phyloP scores from a whole-genome alignment of 2,888 invertebrate genomes.

The Scaptomyza caliginosa region DNA sequence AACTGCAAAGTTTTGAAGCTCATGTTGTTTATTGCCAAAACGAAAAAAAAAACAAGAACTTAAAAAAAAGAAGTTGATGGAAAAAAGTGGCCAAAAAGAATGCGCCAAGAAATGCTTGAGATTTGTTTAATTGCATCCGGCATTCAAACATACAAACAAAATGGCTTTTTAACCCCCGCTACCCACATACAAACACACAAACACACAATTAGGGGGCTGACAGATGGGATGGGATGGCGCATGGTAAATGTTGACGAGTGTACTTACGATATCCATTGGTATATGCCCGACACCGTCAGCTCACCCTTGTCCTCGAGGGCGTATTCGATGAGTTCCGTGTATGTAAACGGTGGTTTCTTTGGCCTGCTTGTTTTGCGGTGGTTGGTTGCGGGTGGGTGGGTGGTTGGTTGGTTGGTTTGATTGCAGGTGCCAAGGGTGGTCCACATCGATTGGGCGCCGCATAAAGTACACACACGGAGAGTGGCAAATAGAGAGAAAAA shows the following conservation, averaged over 20 bases:
- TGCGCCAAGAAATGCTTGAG: slow-evolving; percentile 63
- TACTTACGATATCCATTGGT: slow-evolving; percentile 97
- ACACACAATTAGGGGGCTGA: neutral
- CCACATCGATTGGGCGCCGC: slow-evolving; percentile 58
- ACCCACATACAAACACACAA: too few relatives aligned
- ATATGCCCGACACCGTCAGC: slow-evolving; percentile 95
- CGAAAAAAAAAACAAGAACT: slow-evolving; percentile 2
- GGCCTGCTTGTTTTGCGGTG: slow-evolving; percentile 84
- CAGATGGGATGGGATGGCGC: neutral
- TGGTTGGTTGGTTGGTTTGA: slow-evolving; percentile 8
- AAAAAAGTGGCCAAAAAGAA: slow-evolving; percentile 51
- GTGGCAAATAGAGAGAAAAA: slow-evolving; percentile 5
- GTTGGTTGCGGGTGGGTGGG: slow-evolving; percentile 46
- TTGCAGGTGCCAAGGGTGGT: slow-evolving; percentile 40
- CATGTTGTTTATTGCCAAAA: slow-evolving; percentile 30
- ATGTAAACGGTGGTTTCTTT: slow-evolving; percentile 94
- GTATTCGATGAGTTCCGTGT: slow-evolving; percentile 95
- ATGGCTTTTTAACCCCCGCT: slow-evolving; percentile 63
- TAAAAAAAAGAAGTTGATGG: slow-evolving; percentile 7
- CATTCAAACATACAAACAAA: slow-evolving; percentile 52
- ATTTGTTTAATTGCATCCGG: slow-evolving; percentile 80
- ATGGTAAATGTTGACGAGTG: slow-evolving; percentile 18
- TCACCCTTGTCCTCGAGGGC: slow-evolving; percentile 94
- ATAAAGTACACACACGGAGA: slow-evolving; percentile 16
- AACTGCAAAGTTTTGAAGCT: slow-evolving; percentile 26